Conservation (phyloP, 2,113 vertebrate genomes). For the Nesogale talazaci region DNA sequence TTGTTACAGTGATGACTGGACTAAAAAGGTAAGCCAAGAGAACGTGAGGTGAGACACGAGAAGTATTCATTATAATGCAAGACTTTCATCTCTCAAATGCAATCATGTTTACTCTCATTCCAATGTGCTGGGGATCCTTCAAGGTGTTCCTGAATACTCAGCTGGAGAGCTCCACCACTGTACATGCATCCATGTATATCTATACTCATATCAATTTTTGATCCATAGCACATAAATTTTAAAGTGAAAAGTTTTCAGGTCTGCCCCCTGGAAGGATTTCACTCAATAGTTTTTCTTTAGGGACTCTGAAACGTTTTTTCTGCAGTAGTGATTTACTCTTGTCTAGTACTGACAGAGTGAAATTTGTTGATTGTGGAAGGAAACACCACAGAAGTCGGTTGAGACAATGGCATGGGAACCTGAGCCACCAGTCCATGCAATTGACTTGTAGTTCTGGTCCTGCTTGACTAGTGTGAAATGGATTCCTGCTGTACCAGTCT, state of each 20-base stretch:
- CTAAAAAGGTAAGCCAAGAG: neutral
- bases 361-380: conserved; percentile 5
- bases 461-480: neutral
- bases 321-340: neutral
- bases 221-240: neutral
- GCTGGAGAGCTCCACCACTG: neutral
- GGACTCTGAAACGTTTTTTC: neutral
- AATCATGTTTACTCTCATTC: neutral
- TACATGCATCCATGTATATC: neutral
- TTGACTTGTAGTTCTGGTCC: neutral
- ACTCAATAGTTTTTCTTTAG: neutral
- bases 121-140: neutral
- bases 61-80: neutral
- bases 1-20: neutral
- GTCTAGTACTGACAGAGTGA: neutral
- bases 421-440: neutral
- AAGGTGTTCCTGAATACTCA: neutral
- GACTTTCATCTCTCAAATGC: neutral
- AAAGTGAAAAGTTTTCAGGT: neutral
- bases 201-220: neutral
- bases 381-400: conserved; percentile 12
- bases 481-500: neutral
- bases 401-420: neutral
- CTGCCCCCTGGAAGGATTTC: neutral
- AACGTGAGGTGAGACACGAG: neutral